Base-by-base conservation (phyloP, 1,140 invertebrate genomes). In the Bicyclus anynana region DNA sequence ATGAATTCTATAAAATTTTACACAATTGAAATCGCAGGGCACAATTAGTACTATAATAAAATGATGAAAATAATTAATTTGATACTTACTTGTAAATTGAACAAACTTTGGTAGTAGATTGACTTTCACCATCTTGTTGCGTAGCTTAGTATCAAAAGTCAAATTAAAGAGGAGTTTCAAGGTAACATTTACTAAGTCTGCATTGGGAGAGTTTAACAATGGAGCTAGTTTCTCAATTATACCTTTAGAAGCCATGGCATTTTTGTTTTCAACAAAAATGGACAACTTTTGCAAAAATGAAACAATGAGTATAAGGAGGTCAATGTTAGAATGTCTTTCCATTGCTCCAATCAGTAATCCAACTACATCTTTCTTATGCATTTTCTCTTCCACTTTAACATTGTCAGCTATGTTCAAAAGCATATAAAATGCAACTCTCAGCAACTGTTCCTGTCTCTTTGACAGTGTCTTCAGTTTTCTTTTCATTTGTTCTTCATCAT, bases 261-360 rank as follows among this genome's bases (percentile, higher is more conserved):
- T 95, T 89, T 98, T 98, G 83, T 99, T 99, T 84, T 98, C 97
- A 29, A 94, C 90, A 80, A 97, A 98, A 67, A 98, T 94, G 5
- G 96, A 98, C 17, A 99, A 89, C 82, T 99, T 99, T 85, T 98
- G 97, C 6, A 99, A 89, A 89, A 99, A 99, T 10, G 95, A 97
- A 13, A 97, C 92, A 27, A 97, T 95, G n/a, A 99, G 89, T 70
- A 97, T 95, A 2, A 99, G 89, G 9, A 99, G 91, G 83, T 99
- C 96, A 35, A 93, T 92, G 74, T 97, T 96, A 23, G 91, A 91
- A 68, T 94, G 92, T 69, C 97, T 91, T 62, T 98, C 96, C 68
- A 99, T 90, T 23, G 94, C 94, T 71, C 95, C 95, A n/a, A 97
- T 92, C 6, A 99, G 90, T 80, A 98, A 92, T 20, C 92, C 92